Evolutionary conservation across 1,140 invertebrate species (phyloP), one percentile per base, ranked within the genome.

Genomic region (Drosophila yakuba): DNA sequence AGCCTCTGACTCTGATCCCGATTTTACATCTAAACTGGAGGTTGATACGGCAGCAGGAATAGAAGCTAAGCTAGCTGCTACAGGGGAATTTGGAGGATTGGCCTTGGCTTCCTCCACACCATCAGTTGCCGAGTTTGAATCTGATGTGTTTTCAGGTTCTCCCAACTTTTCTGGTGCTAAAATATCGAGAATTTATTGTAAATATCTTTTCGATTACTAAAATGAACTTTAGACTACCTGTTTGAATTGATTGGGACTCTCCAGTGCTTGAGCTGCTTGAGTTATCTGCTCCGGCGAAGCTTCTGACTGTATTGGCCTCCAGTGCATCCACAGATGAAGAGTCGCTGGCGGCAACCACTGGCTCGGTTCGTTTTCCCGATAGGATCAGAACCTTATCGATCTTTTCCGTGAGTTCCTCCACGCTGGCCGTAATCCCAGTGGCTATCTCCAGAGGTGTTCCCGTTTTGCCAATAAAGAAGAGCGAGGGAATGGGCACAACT

Each of bases 381-480:
- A 82, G 28, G 8, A 74, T 28, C 36, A 95, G 64, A 14, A 95
- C 89, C 23, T 86, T 90, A 68, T 95, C 93, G 62, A 96, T 94
- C 80, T 94, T 94, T 5, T 80, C 74, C 2, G 83, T 81, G 47
- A 95, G 79, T 51, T 94, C 93, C 23, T 92, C 80, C 0, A 93
- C 80, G 63, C 76, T 74, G 3, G 93, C 91, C 25, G 93, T 84
- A 7, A 91, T 93, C 12, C 95, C 96, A 39, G 94, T 95, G 32
- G 97, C 94, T 17, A 97, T 94, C 91, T 97, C 96, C 64, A 97
- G 78, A 0, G 97, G 96, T 15, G 94, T 93, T 2, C 97, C 97
- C 93, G 95, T 95, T 35, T 95, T 93, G 7, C 96, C 96, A 91
- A 98, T 97, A 85, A 97, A 97, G 93, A 96, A 98, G n/a, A 97